phyloP scores from a whole-genome alignment of 1,140 invertebrate species.

The Leptinotarsa lineolata region DNA sequence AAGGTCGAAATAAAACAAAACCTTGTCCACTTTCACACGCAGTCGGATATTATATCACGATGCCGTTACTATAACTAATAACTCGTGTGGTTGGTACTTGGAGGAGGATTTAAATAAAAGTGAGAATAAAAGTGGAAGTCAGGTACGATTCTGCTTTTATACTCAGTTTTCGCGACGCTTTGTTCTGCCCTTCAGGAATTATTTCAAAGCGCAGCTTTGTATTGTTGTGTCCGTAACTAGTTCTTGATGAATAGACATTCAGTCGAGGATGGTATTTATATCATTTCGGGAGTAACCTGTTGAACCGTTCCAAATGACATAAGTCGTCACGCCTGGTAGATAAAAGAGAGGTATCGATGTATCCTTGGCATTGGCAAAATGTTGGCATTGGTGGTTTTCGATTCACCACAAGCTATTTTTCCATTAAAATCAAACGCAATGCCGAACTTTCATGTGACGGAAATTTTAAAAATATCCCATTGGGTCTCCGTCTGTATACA shows the following conservation, averaged over 20 bases:
- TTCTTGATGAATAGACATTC: neutral
- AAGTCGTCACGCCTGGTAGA: neutral
- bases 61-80: neutral
- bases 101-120: conserved; percentile 28
- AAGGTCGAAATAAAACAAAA: conserved; percentile 18
- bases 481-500: too few relatives aligned
- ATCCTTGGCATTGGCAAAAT: conserved; percentile 8
- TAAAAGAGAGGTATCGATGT: conserved; percentile 6
- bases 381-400: neutral
- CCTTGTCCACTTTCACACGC: conserved; percentile 27
- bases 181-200: neutral
- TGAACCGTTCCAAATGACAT: neutral
- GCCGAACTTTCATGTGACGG: too few relatives aligned
- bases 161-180: neutral
- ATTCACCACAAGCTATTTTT: neutral
- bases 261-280: conserved; percentile 16
- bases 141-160: conserved; percentile 1
- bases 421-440: too few relatives aligned
- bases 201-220: conserved; percentile 6
- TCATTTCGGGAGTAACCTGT: neutral
- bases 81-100: neutral
- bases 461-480: too few relatives aligned
- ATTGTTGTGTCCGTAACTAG: neutral
- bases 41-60: conserved; percentile 8
- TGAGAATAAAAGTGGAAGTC: conserved; percentile 10